Evolutionary conservation across 2,797 vertebrate genomes (phyloP), one percentile per base, ranked within the genome.

Genomic region (Darevskia mixta): DNA sequence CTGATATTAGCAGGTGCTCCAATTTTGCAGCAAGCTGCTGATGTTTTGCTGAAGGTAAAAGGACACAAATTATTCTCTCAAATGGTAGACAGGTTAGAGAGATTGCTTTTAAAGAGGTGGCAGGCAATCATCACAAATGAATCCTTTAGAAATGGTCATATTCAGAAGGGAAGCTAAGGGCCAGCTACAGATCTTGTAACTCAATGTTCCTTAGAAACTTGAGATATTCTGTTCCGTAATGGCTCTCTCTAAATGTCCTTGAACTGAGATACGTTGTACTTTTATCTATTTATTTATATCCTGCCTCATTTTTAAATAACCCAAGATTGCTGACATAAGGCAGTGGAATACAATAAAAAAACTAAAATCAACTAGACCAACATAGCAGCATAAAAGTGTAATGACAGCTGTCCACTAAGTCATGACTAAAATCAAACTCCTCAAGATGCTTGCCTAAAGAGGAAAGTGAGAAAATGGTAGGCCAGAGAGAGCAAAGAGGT

Each of bases 141-240:
- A 75, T 45, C 4, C n/a, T 81, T 89, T 87, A n/a, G 78, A 83
- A 82, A 23, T 41, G 20, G 64, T 91, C 25, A 84, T 91, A 89
- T 76, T 66, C 86, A 89, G 80, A 92, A 69, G 29, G 32, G 64
- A 5, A 85, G 84, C 7, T 85, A 88, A 82, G 85, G 45, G 78
- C 6, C 25, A 55, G 64, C 61, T 55, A 88, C 32, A 29, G 45
- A 78, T 58, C 18, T 29, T 73, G 27, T 73, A 85, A 73, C n/a
- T 72, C 29, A 79, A 18, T 66, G 29, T 88, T 49, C 69, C 67
- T 88, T 69, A 41, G 87, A 88, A 83, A 88, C 18, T 79, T 75
- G 89, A 90, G 72, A 79, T 27, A 29, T 3, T 69, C 13, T 3
- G 45, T 3, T 69, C 13, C 2, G 45, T 78, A 71, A 35, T 81